Base-by-base conservation (phyloP, 1,140 invertebrate genomes). In the Aphelenchoides avenae region DNA sequence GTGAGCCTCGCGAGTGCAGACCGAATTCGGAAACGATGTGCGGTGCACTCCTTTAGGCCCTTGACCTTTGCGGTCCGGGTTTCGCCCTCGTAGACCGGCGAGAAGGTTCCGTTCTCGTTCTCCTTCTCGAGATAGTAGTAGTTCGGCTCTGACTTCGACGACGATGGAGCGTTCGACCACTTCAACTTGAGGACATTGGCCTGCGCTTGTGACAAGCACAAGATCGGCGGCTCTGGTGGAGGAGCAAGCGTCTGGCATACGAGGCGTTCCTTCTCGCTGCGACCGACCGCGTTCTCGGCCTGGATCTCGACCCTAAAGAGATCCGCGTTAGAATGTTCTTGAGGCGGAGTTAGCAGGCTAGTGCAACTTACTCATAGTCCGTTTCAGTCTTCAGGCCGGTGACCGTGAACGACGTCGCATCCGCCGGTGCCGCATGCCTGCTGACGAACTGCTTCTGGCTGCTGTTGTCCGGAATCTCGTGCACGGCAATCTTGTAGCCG, bases 121-220 rank as follows among this genome's bases (percentile, higher is more conserved):
- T 76, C 73, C 22, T 55, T 50, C 34, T 76, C 70, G 37, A 72
- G 18, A 50, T 66, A 70, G 50, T 65, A 71, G 43, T 72, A 72
- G 31, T 34, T 36, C 13, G 24, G 62, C 20, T n/a, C 26, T 34
- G 54, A 52, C 6, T 7, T 42, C 24, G 26, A 42, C 18, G 52
- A 27, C 1, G 51, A 33, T 20, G 33, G 41, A 20, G n/a, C 20
- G 7, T 50, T 6, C 22, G 29, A 43, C 70, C 70, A 73, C 49
- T 71, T 69, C 43, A 73, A 48, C 46, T 74, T 76, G 30, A 73
- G 52, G 15, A 49, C 41, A 39, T 74, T 70, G 4, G 52, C 43
- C 26, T 57, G 27, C 0, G 53, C 70, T 31, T 68, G 50, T 5
- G 49, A n/a, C 6, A 64, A 26, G 4, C 5, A 26, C 2, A 73